Evolutionary conservation across 1,140 invertebrate genomes (phyloP), one percentile per base, ranked within the genome.

Genomic region (Elymnias hypermnestra): DNA sequence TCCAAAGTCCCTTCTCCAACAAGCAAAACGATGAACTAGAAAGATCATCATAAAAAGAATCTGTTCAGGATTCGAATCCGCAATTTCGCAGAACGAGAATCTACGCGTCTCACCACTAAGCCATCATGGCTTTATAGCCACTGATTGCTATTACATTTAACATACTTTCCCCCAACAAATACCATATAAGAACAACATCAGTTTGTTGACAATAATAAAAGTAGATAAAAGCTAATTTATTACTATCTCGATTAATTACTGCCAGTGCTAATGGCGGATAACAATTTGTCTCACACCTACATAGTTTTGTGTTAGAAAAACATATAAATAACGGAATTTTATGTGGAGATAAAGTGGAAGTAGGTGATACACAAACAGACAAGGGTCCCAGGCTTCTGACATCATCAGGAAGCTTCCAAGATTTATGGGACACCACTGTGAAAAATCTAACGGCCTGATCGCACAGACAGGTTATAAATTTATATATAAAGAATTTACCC

Each of bases 251-350:
- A 48, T 50, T 41, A 45, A 45, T 50, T 50, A 55, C 28, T 9
- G 9, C 12, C 28, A 37, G 28, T 46, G 21, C 35, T 44, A 49
- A 57, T 52, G 44, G 44, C 26, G 26, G 39, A 51, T 61, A 53
- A 51, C 43, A 51, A 50, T 57, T 48, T 53, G 38, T 53, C 39
- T 48, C 45, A 22, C 36, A 36, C 23, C 33, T 15, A 42, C 25
- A 54, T 58, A 59, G 57, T 66, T 59, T 53, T 44, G 45, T 15
- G 14, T 19, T 49, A 45, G 48, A 60, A 36, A 65, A 69, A 69
- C 63, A 69, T 52, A 65, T 63, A 69, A 63, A 70, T 62, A 59
- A 66, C 46, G 10, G 44, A 55, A 41, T 43, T 66, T 57, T 21
- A 38, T 48, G 53, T 29, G 29, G 42, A 45, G 50, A 61, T 57